Evolutionary conservation across 2,113 vertebrate genomes (phyloP).

Genomic region (Daubentonia madagascariensis): DNA sequence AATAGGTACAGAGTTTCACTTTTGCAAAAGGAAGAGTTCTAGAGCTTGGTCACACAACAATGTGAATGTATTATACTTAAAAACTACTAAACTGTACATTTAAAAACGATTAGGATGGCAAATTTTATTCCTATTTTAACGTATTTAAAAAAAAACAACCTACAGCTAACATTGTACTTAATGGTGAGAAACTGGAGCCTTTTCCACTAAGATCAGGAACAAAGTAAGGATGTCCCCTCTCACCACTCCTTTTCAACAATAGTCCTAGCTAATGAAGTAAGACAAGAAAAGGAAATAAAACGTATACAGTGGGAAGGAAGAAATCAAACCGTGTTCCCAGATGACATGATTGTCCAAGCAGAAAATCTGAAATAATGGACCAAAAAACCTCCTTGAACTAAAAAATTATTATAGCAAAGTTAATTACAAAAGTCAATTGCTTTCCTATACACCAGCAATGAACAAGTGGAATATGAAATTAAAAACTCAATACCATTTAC

Average conservation of each 20-base stretch:
- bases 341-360: background rate
- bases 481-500: background rate
- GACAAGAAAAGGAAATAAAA: background rate
- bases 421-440: background rate
- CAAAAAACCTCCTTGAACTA: background rate
- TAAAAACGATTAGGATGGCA: background rate
- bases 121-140: background rate
- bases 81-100: background rate
- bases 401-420: background rate
- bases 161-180: background rate
- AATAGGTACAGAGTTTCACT: background rate
- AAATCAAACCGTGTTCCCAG: background rate
- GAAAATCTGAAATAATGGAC: background rate
- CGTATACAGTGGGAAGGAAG: background rate
- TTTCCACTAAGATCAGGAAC: background rate
- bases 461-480: background rate
- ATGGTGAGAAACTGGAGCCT: background rate
- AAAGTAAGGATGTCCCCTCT: background rate
- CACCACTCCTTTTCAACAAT: background rate
- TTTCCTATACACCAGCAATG: background rate
- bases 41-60: background rate
- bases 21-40: slow-evolving; percentile 2
- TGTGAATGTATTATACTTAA: background rate
- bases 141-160: background rate
- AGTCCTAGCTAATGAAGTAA: background rate